Evolutionary conservation across 2,888 invertebrate species (phyloP).

Genomic region (Stenurella melanura): DNA sequence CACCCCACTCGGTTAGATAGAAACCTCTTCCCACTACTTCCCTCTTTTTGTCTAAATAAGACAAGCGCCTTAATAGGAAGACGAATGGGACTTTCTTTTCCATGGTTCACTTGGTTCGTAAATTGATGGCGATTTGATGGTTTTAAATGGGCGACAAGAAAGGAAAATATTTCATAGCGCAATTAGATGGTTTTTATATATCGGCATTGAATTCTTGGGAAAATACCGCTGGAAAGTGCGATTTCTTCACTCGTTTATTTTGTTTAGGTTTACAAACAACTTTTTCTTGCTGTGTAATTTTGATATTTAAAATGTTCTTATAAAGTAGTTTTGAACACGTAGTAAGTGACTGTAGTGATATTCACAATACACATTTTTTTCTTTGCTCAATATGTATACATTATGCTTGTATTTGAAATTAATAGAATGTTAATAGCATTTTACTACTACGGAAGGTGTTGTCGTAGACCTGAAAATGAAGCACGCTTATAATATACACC

Average conservation of each 20-base stretch:
- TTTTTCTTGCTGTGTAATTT: neutral
- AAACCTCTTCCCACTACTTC: constrained; percentile 31
- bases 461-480: too few relatives aligned
- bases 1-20: constrained; percentile 27
- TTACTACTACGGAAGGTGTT: too few relatives aligned
- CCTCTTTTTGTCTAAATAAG: constrained; percentile 23
- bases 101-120: constrained; percentile 18
- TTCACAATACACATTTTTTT: too few relatives aligned
- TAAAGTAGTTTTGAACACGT: too few relatives aligned
- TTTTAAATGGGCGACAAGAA: neutral
- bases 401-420: too few relatives aligned
- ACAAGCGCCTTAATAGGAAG: constrained; percentile 40
- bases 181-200: neutral
- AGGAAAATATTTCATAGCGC: neutral
- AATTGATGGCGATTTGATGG: constrained; percentile 23
- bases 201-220: neutral
- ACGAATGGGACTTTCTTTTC: constrained; percentile 38
- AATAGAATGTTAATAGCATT: too few relatives aligned
- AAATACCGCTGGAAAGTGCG: neutral
- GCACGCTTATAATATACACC: too few relatives aligned
- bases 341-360: too few relatives aligned
- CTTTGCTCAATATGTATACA: too few relatives aligned
- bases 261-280: neutral
- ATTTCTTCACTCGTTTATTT: neutral
- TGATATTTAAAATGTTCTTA: neutral